Percentiles rank a stretch among this genome's conserved stretches.
These are phyloP conservation scores for Menura novaehollandiae DNA, from an alignment of 2,113 vertebrate species.

Conservation along the genomic window DNA sequence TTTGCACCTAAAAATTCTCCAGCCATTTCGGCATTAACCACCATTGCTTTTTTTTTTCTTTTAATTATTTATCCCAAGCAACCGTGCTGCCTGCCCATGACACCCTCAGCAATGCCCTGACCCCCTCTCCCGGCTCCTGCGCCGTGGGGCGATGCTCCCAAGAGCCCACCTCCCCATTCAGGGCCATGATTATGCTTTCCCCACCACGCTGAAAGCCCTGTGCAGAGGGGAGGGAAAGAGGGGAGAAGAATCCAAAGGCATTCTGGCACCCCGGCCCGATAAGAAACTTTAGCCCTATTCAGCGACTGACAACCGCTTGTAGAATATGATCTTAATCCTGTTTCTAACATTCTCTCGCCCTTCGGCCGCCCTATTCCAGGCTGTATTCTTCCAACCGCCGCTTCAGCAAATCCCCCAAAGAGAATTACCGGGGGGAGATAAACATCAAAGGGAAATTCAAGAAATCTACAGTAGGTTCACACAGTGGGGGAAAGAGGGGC, in stretches of 20 bases:
- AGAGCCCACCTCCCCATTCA: conserved; percentile 76
- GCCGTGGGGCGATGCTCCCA: neutral
- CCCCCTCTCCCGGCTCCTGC: neutral
- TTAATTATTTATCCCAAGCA: neutral
- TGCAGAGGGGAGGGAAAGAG: conserved; percentile 40
- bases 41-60: neutral
- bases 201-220: conserved; percentile 76
- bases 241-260: conserved; percentile 72
- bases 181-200: conserved; percentile 57
- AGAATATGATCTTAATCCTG: conserved; percentile 96
- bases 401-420: conserved; percentile 86
- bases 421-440: conserved; percentile 80
- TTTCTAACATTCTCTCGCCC: conserved; percentile 86
- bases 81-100: neutral
- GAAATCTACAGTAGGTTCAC: conserved; percentile 79
- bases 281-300: conserved; percentile 83
- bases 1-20: neutral
- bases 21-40: neutral
- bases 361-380: conserved; percentile 77
- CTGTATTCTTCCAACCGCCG: conserved; percentile 85
- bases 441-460: conserved; percentile 85
- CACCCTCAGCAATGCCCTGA: neutral
- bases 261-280: conserved; percentile 74
- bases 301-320: conserved; percentile 85
- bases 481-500: conserved; percentile 51